Conservation (phyloP, 2,888 invertebrate genomes). For the Nysson spinosus region DNA sequence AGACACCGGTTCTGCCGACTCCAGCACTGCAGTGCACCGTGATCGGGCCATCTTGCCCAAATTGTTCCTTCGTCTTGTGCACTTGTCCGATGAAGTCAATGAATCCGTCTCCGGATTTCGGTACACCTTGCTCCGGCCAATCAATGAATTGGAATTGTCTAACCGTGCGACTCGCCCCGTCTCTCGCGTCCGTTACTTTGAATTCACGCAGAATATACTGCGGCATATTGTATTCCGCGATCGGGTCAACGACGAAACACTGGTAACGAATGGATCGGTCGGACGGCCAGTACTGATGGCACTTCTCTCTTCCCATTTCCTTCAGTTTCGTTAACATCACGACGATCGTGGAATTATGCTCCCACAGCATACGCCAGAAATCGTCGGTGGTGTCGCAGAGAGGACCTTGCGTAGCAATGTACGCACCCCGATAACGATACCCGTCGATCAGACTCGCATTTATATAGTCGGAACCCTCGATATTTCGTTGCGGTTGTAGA, state of each 20-base stretch:
- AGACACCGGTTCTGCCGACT: slow-evolving; percentile 98
- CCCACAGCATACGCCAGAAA: slow-evolving; percentile 99
- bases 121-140: slow-evolving; percentile 98
- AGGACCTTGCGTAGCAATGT: slow-evolving; percentile 99
- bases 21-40: slow-evolving; percentile 98
- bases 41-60: slow-evolving; percentile 99
- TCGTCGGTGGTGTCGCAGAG: slow-evolving; percentile 97
- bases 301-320: slow-evolving; percentile 99
- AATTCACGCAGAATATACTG: slow-evolving; percentile 99
- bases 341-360: slow-evolving; percentile 99
- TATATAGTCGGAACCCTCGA: slow-evolving; percentile 98
- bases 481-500: slow-evolving; percentile 91
- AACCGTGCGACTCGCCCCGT: slow-evolving; percentile 96
- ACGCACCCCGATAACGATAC: slow-evolving; percentile 94
- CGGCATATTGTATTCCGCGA: slow-evolving; percentile 99
- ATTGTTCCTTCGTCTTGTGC: slow-evolving; percentile 99
- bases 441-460: slow-evolving; percentile 99
- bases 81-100: slow-evolving; percentile 99
- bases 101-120: slow-evolving; percentile 98
- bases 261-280: slow-evolving; percentile 98
- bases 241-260: slow-evolving; percentile 99
- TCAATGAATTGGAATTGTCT: slow-evolving; percentile 98
- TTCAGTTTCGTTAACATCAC: slow-evolving; percentile 99
- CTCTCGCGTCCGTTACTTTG: slow-evolving; percentile 98
- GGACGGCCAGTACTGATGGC: slow-evolving; percentile 99